These are phyloP conservation scores for Megaceryle alcyon DNA, from an alignment of 2,797 vertebrate species.

Conservation along the genomic window DNA sequence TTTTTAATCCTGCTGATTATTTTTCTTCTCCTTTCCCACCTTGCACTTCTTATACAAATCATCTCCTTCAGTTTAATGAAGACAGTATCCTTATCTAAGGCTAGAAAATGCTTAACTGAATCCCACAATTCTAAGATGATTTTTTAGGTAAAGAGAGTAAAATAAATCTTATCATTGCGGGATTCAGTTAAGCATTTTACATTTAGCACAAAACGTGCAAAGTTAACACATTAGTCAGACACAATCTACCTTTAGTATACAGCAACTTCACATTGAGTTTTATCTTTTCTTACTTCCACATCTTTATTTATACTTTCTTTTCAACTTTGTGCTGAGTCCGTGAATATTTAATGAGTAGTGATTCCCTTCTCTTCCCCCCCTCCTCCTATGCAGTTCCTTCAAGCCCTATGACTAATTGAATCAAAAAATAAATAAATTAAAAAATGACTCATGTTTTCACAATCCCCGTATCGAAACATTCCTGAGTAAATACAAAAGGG, in stretches of 20 bases:
- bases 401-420: not conserved
- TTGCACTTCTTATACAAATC: not conserved
- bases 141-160: too few relatives aligned
- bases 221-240: not conserved
- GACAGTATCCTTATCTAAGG: not conserved
- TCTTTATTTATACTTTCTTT: not conserved
- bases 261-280: not conserved
- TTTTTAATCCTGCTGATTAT: not conserved
- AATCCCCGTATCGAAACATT: not conserved
- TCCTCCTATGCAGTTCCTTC: not conserved
- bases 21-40: slow-evolving; percentile 21
- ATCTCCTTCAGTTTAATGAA: slow-evolving; percentile 30
- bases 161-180: too few relatives aligned
- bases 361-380: not conserved
- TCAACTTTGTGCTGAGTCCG: not conserved
- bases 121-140: not conserved
- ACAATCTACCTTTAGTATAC: not conserved
- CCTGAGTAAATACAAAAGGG: slow-evolving; percentile 45
- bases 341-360: not conserved
- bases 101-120: slow-evolving; percentile 6
- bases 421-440: not conserved
- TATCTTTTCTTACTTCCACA: not conserved
- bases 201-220: not conserved
- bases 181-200: too few relatives aligned
- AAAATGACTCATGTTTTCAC: not conserved